phyloP scores from a whole-genome alignment of 2,888 invertebrate genomes.

The Plebejus anna region DNA sequence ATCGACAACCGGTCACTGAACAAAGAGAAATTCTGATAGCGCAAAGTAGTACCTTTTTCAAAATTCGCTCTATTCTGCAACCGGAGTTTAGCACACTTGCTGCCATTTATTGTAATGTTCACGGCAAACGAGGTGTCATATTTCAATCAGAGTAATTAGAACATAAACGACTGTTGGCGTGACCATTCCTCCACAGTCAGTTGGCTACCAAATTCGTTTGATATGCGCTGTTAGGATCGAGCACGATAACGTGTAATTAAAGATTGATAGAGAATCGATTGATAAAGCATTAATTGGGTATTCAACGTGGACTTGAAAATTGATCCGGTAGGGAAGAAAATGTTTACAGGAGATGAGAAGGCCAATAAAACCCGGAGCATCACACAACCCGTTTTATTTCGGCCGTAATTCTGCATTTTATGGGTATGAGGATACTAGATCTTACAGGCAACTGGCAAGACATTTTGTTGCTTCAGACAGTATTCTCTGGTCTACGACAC shows the following conservation, averaged over 20 bases:
- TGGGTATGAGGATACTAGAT: neutral
- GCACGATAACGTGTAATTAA: constrained; percentile 30
- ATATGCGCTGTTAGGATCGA: constrained; percentile 32
- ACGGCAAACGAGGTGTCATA: constrained; percentile 28
- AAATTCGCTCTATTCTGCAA: neutral
- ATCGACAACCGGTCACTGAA: too few relatives aligned
- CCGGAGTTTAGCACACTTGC: neutral
- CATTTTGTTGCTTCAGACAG: too few relatives aligned
- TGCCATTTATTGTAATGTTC: constrained; percentile 28
- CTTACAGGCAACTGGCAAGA: too few relatives aligned
- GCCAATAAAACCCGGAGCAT: neutral
- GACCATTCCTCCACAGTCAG: constrained; percentile 36
- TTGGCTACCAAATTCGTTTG: constrained; percentile 33
- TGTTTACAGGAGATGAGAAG: neutral
- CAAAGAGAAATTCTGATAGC: too few relatives aligned
- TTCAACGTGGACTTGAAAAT: constrained; percentile 1
- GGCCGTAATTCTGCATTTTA: neutral
- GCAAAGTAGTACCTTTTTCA: too few relatives aligned
- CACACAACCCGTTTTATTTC: constrained; percentile 6
- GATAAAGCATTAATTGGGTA: neutral
- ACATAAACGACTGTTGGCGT: constrained; percentile 34
- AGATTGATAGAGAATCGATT: neutral
- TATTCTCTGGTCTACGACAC: neutral
- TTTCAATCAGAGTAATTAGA: constrained; percentile 35
- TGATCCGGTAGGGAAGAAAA: neutral